These are phyloP conservation scores for Julus scanicus DNA, from an alignment of 2,888 invertebrate species.

Conservation along the genomic window DNA sequence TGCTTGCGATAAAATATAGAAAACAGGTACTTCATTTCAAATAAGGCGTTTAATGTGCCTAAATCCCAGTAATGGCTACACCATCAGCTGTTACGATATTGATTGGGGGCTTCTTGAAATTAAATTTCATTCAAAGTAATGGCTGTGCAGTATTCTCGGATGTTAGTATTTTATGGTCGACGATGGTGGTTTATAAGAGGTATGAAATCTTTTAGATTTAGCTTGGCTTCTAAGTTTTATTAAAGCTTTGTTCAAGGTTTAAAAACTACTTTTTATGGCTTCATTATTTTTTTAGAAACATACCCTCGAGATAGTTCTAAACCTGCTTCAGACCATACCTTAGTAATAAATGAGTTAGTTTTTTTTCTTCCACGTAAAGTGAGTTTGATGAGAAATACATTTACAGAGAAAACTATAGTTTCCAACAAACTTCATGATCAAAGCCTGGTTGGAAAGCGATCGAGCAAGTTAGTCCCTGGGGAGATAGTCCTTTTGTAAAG, in stretches of 20 bases:
- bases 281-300: not conserved
- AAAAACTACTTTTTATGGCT: not conserved
- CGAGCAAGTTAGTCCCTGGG: not conserved
- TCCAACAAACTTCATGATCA: not conserved
- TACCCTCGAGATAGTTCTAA: not conserved
- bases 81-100: not conserved
- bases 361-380: not conserved
- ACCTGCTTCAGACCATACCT: not conserved
- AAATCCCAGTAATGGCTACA: not conserved
- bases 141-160: not conserved
- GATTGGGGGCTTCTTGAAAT: not conserved
- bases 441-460: not conserved
- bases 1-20: slow-evolving; percentile 24
- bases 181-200: not conserved
- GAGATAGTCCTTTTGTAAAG: not conserved
- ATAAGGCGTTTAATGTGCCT: not conserved
- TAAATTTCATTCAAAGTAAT: not conserved
- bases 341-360: not conserved
- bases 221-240: not conserved
- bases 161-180: not conserved
- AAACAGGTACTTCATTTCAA: not conserved
- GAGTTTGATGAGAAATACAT: not conserved
- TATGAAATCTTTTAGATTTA: not conserved
- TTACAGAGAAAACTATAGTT: not conserved
- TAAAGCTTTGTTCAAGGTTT: not conserved